Conservation (phyloP, 2,888 invertebrate genomes). For the Lasioglossum calceatum region DNA sequence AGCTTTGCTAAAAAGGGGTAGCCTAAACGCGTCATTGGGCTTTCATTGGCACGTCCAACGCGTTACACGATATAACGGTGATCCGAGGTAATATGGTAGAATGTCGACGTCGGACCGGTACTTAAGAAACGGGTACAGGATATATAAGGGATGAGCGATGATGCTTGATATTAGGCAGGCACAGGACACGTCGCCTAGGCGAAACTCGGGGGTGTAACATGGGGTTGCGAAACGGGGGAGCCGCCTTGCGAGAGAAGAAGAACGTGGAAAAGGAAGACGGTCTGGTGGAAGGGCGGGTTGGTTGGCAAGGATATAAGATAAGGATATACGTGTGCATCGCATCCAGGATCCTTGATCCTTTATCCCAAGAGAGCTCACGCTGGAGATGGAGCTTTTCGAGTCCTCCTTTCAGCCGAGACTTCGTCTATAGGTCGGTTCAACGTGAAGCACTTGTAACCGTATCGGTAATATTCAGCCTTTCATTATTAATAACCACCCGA, state of each 20-base stretch:
- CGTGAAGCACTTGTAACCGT: conserved; percentile 13
- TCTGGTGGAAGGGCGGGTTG: conserved; percentile 58
- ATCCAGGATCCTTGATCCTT: conserved; percentile 79
- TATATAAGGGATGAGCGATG: conserved; percentile 79
- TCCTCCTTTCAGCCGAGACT: conserved; percentile 74
- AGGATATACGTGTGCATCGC: conserved; percentile 78
- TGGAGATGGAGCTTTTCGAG: conserved; percentile 77
- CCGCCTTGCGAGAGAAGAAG: conserved; percentile 42
- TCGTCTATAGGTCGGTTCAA: conserved; percentile 66
- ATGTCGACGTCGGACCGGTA: conserved; percentile 54
- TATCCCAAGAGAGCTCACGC: conserved; percentile 77
- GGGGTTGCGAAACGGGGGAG: conserved; percentile 59
- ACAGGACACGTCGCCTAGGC: conserved; percentile 73
- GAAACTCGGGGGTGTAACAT: conserved; percentile 69
- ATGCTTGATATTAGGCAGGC: conserved; percentile 81
- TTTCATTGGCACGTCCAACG: conserved; percentile 35
- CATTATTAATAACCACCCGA: background rate
- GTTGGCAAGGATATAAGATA: conserved; percentile 77
- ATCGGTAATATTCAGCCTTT: background rate
- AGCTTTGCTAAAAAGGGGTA: background rate
- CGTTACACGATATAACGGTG: conserved; percentile 37
- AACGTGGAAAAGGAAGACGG: conserved; percentile 45
- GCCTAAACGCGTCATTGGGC: conserved; percentile 17
- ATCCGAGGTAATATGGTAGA: conserved; percentile 48
- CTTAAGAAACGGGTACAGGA: conserved; percentile 63